A percentile compares a stretch with the other conserved stretches of the same genome.
phyloP scores from a whole-genome alignment of 2,888 invertebrate genomes.

The Apoda limacodes region DNA sequence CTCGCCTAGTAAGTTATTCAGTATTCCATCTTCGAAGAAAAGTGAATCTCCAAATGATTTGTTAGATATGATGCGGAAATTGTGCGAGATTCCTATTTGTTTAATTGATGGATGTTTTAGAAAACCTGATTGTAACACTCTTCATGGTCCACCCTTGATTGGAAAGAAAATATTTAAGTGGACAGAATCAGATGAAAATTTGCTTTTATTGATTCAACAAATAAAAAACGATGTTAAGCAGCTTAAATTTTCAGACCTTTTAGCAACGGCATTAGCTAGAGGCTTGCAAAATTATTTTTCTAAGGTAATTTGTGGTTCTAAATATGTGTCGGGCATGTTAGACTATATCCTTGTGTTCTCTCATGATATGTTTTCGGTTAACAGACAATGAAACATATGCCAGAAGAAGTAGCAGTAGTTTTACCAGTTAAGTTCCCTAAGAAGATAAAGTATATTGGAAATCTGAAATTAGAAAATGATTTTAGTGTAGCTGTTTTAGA shows the following conservation, averaged over 20 bases:
- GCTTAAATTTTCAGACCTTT: constrained; percentile 52
- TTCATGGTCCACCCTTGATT: constrained; percentile 50
- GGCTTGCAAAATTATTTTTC: constrained; percentile 50
- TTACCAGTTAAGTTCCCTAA: constrained; percentile 36
- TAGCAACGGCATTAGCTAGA: constrained; percentile 55
- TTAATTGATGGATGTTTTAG: constrained; percentile 32
- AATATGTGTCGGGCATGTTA: not conserved
- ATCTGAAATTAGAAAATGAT: constrained; percentile 42
- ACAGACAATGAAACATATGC: constrained; percentile 31
- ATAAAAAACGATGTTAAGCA: constrained; percentile 33
- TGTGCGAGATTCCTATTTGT: constrained; percentile 31
- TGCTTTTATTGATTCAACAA: constrained; percentile 39
- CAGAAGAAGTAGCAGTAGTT: constrained; percentile 37
- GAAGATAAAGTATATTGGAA: constrained; percentile 15
- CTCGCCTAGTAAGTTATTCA: constrained; percentile 23
- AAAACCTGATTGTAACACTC: constrained; percentile 39
- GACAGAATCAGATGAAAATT: constrained; percentile 39
- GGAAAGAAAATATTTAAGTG: constrained; percentile 54
- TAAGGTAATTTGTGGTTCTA: too few species aligned
- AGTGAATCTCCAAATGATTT: constrained; percentile 21
- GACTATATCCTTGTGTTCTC: constrained; percentile 10
- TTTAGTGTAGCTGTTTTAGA: constrained; percentile 61
- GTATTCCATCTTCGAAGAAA: constrained; percentile 12
- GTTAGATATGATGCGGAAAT: constrained; percentile 27
- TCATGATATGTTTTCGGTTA: constrained; percentile 18